Evolutionary conservation across 2,888 invertebrate species (phyloP), one percentile per base, ranked within the genome.

Genomic region (Hecatera dysodea): DNA sequence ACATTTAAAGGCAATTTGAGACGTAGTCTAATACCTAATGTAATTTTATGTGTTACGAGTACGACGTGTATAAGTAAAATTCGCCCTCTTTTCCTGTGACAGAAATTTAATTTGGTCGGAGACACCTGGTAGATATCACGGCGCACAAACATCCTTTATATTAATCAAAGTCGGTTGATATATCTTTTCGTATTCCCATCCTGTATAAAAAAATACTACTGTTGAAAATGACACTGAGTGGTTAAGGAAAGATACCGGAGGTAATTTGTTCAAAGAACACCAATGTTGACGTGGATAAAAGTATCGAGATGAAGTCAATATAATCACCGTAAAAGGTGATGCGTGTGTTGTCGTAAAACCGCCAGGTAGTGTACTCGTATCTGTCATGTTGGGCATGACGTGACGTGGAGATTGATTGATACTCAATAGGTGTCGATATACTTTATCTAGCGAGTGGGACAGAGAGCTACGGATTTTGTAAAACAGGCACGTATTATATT

Each of bases 61-160:
- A 29, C 62, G 56, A 56, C 56, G 69, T 57, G 66, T 78, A 67
- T 84, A 82, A 80, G 81, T 75, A 78, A 61, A 79, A 68, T 64
- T 57, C 69, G 66, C 75, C 55, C 71, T 79, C 75, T 84, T 85
- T 86, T 79, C 80, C 73, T 75, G 69, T 69, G 77, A 72, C 78
- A 80, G 75, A 85, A 86, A 86, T 88, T 83, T 85, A 88, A 88
- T 88, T 88, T 85, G 64, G 76, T 72, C 22, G 72, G 72, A 76
- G 78, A 78, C 85, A 87, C 83, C 84, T 88, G 87, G 74, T 75
- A 67, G 75, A 71, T 81, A 85, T 87, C 86, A 80, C 82, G 76
- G 82, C 72, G 74, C 66, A 66, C 77, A 79, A 78, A 82, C 83
- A 83, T 79, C 79, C 83, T 79, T 79, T 80, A 80, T 86, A 86